Conservation (phyloP, 2,888 invertebrate genomes). For the Sinohyriopsis cumingii region DNA sequence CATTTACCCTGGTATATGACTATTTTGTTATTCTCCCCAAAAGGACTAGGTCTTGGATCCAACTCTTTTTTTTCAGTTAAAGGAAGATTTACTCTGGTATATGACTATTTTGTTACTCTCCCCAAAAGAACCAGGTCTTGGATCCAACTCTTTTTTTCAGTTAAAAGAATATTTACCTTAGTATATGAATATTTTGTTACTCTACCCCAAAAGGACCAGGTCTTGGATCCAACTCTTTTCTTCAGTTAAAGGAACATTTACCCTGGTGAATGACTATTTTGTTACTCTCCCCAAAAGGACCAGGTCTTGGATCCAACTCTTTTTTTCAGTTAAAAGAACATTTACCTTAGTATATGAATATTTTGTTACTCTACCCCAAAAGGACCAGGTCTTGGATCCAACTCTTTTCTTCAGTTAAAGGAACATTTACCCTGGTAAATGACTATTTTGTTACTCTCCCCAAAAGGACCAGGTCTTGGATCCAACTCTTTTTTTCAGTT, state of each 20-base stretch:
- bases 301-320: too few relatives aligned
- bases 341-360: not conserved
- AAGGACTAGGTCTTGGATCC: too few relatives aligned
- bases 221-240: too few relatives aligned
- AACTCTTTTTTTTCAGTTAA: too few relatives aligned
- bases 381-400: constrained; percentile 89
- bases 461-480: constrained; percentile 86
- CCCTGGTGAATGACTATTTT: not conserved
- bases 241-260: constrained; percentile 77
- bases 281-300: not conserved
- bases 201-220: too few relatives aligned
- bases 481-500: constrained; percentile 90
- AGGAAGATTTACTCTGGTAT: not conserved
- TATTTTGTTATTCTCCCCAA: not conserved
- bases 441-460: not conserved
- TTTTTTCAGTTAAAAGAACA: constrained; percentile 80
- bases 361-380: not conserved
- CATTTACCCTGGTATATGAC: not conserved
- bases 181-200: not conserved
- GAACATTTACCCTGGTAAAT: not conserved
- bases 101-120: not conserved
- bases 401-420: constrained; percentile 88
- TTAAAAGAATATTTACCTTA: constrained; percentile 73
- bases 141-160: too few relatives aligned
- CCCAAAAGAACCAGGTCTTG: too few relatives aligned